Evolutionary conservation across 1,140 invertebrate species (phyloP).

Genomic region (roundworm (Caenorhabditis elegans)): WBcel235 BX284605.5:12471001-12471500

Average conservation of each 20-base stretch:
- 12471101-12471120: constrained; percentile 31
- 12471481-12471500: not conserved
- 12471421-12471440: no score
- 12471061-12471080: constrained; percentile 30
- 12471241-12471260: constrained; percentile 4
- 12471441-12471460: no score
- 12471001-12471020: constrained; percentile 14
- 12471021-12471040: constrained; percentile 26
- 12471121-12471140: constrained; percentile 23
- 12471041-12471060: constrained; percentile 2
- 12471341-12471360: not conserved
- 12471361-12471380: not conserved
- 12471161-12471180: constrained; percentile 49
- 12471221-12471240: constrained; percentile 33
- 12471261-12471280: not conserved
- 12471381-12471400: no score
- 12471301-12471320: not conserved
- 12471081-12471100: not conserved
- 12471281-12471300: not conserved
- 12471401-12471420: no score
- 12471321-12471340: not conserved
- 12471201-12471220: constrained; percentile 46
- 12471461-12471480: no score
- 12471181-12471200: constrained; percentile 49
- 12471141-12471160: constrained; percentile 33